A percentile compares a stretch with the other conserved stretches of the same genome.
phyloP scores from a whole-genome alignment of 2,113 vertebrate species.

The Taurulus bubalis region DNA sequence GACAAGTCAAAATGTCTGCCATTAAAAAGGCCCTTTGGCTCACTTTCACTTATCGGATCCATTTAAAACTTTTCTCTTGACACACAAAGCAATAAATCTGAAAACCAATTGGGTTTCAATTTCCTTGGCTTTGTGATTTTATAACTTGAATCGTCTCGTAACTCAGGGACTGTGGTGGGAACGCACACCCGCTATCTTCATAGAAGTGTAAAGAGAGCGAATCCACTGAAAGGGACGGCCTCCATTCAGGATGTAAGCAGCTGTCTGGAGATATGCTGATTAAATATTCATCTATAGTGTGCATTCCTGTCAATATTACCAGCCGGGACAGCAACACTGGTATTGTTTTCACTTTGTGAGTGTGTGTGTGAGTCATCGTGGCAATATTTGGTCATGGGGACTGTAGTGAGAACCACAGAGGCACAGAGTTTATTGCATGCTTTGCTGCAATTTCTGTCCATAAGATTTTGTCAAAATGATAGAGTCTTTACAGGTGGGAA shows the following conservation, averaged over 20 bases:
- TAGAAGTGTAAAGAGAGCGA: background rate
- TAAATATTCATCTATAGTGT: background rate
- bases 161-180: background rate
- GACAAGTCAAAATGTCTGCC: background rate
- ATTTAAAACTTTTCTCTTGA: background rate
- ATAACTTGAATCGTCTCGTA: background rate
- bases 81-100: background rate
- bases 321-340: background rate
- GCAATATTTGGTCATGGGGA: background rate
- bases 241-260: background rate
- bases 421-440: background rate
- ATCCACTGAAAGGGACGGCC: constrained; percentile 2
- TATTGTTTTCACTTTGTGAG: background rate
- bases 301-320: background rate
- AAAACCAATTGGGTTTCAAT: background rate
- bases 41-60: background rate
- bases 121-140: background rate
- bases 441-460: background rate
- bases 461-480: background rate
- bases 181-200: background rate
- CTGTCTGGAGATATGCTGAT: background rate
- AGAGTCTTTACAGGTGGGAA: background rate
- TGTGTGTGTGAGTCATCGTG: background rate
- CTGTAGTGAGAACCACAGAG: background rate
- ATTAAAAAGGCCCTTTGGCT: background rate